These are phyloP conservation scores for Hypolimnas misippus DNA, from an alignment of 2,888 invertebrate genomes.

Conservation along the genomic window DNA sequence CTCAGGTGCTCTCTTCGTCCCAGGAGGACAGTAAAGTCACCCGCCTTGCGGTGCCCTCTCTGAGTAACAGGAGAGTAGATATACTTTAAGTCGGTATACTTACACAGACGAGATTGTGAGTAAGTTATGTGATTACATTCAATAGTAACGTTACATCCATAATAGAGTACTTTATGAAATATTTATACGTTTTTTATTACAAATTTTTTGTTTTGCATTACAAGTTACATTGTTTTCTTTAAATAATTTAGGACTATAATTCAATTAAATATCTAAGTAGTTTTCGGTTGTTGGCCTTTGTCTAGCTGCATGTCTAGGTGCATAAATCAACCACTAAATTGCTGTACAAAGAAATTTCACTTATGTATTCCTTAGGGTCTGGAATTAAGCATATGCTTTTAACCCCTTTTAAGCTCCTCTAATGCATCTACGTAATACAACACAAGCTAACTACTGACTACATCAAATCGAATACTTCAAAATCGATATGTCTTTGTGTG, in stretches of 20 bases:
- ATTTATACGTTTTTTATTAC: neutral
- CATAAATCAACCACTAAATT: neutral
- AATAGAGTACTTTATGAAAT: neutral
- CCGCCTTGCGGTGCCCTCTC: constrained; percentile 50
- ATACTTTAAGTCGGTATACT: constrained; percentile 27
- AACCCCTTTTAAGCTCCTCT: neutral
- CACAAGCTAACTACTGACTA: no score
- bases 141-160: neutral
- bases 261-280: neutral
- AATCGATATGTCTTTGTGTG: no score
- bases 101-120: neutral
- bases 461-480: no score
- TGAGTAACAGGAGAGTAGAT: constrained; percentile 44
- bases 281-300: neutral
- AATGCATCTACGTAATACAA: neutral
- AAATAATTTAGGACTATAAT: neutral
- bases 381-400: neutral
- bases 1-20: constrained; percentile 57
- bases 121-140: constrained; percentile 6
- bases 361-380: neutral
- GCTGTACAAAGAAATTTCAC: neutral
- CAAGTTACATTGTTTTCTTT: no score
- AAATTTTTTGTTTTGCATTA: no score
- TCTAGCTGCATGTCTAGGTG: neutral
- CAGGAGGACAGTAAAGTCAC: constrained; percentile 61